These are phyloP conservation scores for Drosophila leonis DNA, from an alignment of 2,888 invertebrate species.

Conservation along the genomic window DNA sequence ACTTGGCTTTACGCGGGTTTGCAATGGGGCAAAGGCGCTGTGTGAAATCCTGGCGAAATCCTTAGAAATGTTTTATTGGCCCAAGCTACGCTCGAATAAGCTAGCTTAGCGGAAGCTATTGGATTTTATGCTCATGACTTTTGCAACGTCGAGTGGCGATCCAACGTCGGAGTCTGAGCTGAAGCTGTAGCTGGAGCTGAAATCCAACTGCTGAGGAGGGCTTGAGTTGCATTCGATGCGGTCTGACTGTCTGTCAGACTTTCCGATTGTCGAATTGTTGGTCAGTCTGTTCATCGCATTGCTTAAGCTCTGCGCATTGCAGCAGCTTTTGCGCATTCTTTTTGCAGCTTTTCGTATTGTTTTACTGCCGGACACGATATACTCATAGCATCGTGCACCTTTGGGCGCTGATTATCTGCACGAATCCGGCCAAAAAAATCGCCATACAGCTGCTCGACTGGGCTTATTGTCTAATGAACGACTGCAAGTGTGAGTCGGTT, in stretches of 20 bases:
- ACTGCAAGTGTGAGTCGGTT: conserved; percentile 38
- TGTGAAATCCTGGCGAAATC: conserved; percentile 74
- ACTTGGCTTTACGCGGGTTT: conserved; percentile 12
- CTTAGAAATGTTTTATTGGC: conserved; percentile 83
- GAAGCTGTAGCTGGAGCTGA: conserved; percentile 23
- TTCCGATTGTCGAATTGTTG: conserved; percentile 37
- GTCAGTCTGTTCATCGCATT: conserved; percentile 57
- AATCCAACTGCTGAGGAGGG: conserved; percentile 52
- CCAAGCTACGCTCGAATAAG: conserved; percentile 79
- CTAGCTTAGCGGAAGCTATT: conserved; percentile 83
- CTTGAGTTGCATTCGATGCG: conserved; percentile 54
- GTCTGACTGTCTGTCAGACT: conserved; percentile 20
- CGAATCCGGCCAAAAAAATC: conserved; percentile 33
- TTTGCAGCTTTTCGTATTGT: conserved; percentile 61
- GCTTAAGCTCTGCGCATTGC: conserved; percentile 72
- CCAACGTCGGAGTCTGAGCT: conserved; percentile 8
- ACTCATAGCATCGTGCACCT: conserved; percentile 37
- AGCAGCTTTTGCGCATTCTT: conserved; percentile 51
- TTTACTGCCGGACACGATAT: conserved; percentile 42
- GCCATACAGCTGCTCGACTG: conserved; percentile 24
- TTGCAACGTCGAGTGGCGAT: conserved; percentile 61
- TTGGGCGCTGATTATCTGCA: conserved; percentile 72
- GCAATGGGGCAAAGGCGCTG: conserved; percentile 43
- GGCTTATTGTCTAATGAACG: conserved; percentile 60
- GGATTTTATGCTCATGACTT: conserved; percentile 83